phyloP scores from a whole-genome alignment of 2,113 vertebrate genomes.

The Dromaius novaehollandiae region DNA sequence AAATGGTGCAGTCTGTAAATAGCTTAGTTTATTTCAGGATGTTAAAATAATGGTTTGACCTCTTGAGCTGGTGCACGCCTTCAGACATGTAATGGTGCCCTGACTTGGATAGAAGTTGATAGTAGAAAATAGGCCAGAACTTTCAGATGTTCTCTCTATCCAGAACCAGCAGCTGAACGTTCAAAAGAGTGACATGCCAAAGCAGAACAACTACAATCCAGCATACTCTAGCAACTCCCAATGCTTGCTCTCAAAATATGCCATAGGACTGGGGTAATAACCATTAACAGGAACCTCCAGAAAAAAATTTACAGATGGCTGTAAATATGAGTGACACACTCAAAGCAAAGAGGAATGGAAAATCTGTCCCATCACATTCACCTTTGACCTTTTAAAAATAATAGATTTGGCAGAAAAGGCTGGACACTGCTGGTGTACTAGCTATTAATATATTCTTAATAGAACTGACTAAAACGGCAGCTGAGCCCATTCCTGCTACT shows the following conservation, averaged over 20 bases:
- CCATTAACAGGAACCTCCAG: neutral
- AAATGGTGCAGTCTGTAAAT: neutral
- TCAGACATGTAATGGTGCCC: neutral
- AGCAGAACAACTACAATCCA: neutral
- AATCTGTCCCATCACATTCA: neutral
- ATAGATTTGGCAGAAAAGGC: constrained; percentile 18
- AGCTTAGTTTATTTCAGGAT: neutral
- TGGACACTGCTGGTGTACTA: neutral
- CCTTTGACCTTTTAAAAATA: neutral
- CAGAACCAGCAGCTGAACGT: neutral
- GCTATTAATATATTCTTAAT: constrained; percentile 38
- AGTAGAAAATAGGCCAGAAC: neutral
- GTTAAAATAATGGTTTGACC: neutral
- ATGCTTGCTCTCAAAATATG: neutral
- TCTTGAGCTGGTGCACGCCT: neutral
- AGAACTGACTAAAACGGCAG: neutral
- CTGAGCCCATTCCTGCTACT: constrained; percentile 25
- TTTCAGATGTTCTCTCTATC: neutral
- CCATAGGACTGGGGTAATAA: neutral
- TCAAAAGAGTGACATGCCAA: neutral
- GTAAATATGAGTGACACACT: neutral
- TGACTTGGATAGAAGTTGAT: neutral
- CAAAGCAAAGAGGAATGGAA: neutral
- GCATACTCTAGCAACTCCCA: neutral
- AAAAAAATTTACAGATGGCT: neutral